Evolutionary conservation across 2,113 vertebrate species (phyloP), one percentile per base, ranked within the genome.

Genomic region (Neolamprologus brichardi): DNA sequence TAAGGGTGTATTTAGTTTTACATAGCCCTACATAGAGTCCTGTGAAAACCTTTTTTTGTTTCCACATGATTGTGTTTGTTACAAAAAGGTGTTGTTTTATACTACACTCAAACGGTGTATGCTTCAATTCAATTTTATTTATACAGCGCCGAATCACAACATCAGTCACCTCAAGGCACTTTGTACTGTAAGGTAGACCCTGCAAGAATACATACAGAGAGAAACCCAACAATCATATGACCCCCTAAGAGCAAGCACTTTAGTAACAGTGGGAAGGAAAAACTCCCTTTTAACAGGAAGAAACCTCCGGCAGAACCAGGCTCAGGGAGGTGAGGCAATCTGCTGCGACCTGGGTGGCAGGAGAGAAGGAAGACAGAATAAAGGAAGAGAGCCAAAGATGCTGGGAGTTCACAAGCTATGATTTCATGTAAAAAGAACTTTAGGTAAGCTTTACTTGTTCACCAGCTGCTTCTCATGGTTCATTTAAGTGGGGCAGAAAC

Each of bases 261-360:
- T 64, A 0, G 9, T 12, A 7, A 64, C 60, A 64, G 30, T 64
- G 60, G 30, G 9, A 34, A 34, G 30, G 30, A 34, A 64, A 34
- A 34, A 34, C 30, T 64, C 60, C 30, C 60, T n/a, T 64, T 64
- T 64, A 64, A 12, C 30, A 64, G 60, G 30, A 64, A 64, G 60
- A 62, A 62, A 62, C 30, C 3, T 56, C 20, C 0, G 2, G 4
- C 53, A 56, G 20, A 25, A 56, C 53, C 53, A 56, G 20, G 20
- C 2, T 3, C 4, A 56, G 7, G 25, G 56, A 60, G 56, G 0
- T 1, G 56, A 0, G 8, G 25, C 30, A 10, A 62, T 34, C 9
- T n/a, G 17, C 9, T 62, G 58, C 0, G 4, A 62, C 58, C 58
- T 62, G 58, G 15, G 9, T 1, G 2, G 5, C 17, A n/a, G 58